Percentiles rank a stretch among this genome's conserved stretches.
Evolutionary conservation across 2,797 vertebrate species (phyloP).

Genomic region (Morus bassanus): DNA sequence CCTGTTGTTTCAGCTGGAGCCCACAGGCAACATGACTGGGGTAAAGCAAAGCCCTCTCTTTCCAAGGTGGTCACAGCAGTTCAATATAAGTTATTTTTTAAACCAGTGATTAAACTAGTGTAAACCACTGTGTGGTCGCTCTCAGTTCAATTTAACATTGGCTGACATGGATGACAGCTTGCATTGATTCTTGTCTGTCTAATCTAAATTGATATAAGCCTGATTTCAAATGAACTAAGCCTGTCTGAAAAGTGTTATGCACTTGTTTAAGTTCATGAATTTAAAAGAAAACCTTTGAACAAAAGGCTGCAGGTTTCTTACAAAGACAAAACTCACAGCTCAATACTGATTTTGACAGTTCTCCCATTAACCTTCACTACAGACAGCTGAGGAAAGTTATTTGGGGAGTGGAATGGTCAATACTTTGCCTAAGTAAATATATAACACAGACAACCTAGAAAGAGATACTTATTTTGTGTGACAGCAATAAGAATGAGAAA

Average conservation of each 20-base stretch:
- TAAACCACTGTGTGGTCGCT: background rate
- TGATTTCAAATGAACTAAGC: conserved; percentile 20
- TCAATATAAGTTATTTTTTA: background rate
- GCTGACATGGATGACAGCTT: background rate
- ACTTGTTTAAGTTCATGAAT: background rate
- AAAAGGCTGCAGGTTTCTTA: background rate
- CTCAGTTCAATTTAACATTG: background rate
- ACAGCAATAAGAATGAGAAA: conserved; percentile 16
- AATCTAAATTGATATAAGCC: conserved; percentile 24
- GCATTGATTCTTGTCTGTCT: conserved; percentile 29
- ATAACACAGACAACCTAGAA: background rate
- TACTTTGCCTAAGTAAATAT: conserved; percentile 22
- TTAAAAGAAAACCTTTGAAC: conserved; percentile 24
- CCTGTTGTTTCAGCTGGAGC: background rate
- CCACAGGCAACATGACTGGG: background rate
- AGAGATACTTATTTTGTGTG: conserved; percentile 3
- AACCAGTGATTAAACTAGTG: background rate
- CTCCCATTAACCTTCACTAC: conserved; percentile 3
- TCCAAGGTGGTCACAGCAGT: background rate
- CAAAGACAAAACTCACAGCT: background rate
- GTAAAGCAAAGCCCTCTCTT: background rate
- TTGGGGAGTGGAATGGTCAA: background rate
- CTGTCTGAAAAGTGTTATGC: background rate
- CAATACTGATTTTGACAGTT: background rate
- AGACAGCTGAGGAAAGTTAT: conserved; percentile 5